phyloP scores from a whole-genome alignment of 2,888 invertebrate genomes.

The Apamea sordens region DNA sequence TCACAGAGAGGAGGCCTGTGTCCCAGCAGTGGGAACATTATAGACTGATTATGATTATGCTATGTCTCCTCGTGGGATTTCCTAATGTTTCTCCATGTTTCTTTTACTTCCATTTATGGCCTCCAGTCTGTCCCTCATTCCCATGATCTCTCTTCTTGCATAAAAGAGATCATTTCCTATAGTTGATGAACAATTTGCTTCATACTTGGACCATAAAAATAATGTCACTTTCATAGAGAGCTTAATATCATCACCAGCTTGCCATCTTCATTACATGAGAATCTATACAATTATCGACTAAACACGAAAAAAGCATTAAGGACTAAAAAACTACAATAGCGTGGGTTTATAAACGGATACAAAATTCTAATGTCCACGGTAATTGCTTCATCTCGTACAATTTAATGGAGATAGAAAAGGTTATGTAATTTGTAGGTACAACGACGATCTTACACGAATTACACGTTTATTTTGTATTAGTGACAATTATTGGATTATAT shows the following conservation, averaged over 20 bases:
- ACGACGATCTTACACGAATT: neutral
- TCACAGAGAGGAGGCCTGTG: too few species aligned
- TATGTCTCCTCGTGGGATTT: neutral
- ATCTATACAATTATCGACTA: constrained; percentile 27
- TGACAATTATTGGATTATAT: constrained; percentile 10
- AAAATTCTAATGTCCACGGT: constrained; percentile 44
- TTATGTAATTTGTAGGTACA: constrained; percentile 28
- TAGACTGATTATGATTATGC: too few species aligned
- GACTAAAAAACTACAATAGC: constrained; percentile 20
- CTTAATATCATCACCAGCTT: neutral
- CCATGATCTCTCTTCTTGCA: neutral
- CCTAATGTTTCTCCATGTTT: neutral
- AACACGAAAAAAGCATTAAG: constrained; percentile 43
- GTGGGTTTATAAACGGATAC: constrained; percentile 39
- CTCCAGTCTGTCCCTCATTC: neutral
- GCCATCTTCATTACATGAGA: neutral
- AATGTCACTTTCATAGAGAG: neutral
- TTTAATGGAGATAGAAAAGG: constrained; percentile 19
- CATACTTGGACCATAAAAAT: neutral
- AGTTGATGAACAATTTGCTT: neutral
- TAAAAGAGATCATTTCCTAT: neutral
- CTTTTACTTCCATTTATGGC: neutral
- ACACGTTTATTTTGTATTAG: constrained; percentile 14
- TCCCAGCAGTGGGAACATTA: too few species aligned
- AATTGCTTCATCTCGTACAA: constrained; percentile 49